Base-by-base conservation (phyloP, 1,140 invertebrate genomes). In the Neelides sp. region DNA sequence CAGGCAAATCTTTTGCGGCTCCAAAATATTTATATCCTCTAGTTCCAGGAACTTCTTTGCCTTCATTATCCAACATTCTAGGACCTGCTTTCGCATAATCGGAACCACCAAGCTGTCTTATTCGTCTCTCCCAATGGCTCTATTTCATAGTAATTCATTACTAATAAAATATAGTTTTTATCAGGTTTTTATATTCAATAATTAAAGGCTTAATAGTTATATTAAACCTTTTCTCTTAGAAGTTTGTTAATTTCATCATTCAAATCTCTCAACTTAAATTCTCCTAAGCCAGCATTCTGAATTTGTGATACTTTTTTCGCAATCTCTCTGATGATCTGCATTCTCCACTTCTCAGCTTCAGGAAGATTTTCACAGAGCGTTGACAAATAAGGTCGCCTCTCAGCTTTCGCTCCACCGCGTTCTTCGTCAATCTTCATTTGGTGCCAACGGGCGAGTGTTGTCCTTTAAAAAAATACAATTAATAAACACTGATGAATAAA, bases 161-260 rank as follows among this genome's bases (percentile, higher is more conserved):
- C 40, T 27, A 22, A 27, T 15, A 39, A 28, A 23, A 32, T 32
- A 8, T 13, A 32, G 28, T 8, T 37, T 4, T 47, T 47, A 3
- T 30, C 15, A 12, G n/a, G n/a, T n/a, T n/a, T n/a, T 30, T 10
- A 27, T 30, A 35, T 15, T 19, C 4, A 8, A 8, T 10, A 4
- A 47, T 19, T 8, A 8, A 47, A 22, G 20, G 8, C 24, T 27
- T 7, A 7, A 36, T 42, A 5, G 15, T 12, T 23, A 7, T 19
- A 30, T 7, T 3, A 4, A 48, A 57, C 55, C 56, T 89, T 90
- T 66, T 98, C 91, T 54, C 93, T 69, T 22, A 99, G 72, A 28
- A 98, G 66, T 71, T 98, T 98, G 66, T 99, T 99, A 48, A 99
- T 99, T 71, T 99, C 95, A 73, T 99, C 96, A 68, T 99, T 99